These are phyloP conservation scores for Latrodectus geometricus DNA, from an alignment of 1,140 invertebrate genomes.

Conservation along the genomic window DNA sequence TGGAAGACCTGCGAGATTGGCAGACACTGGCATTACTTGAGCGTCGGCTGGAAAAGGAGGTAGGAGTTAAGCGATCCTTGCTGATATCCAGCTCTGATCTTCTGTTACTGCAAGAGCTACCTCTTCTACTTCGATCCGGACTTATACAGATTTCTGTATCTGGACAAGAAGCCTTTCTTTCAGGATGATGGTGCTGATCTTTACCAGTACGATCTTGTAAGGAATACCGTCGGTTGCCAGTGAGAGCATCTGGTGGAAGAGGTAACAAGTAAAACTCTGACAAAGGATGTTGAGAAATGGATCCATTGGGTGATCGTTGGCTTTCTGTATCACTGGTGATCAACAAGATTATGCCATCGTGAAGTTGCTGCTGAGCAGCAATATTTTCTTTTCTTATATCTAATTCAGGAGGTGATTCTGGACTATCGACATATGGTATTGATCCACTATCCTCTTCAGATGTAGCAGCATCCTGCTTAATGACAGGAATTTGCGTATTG, in stretches of 20 bases:
- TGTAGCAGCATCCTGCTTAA: constrained; percentile 4
- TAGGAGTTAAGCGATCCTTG: constrained; percentile 38
- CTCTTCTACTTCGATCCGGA: constrained; percentile 3
- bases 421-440: constrained; percentile 39
- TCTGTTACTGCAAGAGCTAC: constrained; percentile 15
- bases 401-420: constrained; percentile 5
- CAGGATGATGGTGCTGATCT: constrained; percentile 25
- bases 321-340: constrained; percentile 44
- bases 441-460: constrained; percentile 41
- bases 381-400: constrained; percentile 31
- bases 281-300: constrained; percentile 28
- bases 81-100: constrained; percentile 42
- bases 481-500: constrained; percentile 6
- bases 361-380: constrained; percentile 15
- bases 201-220: constrained; percentile 24
- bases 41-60: constrained; percentile 40
- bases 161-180: constrained; percentile 49
- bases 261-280: constrained; percentile 54
- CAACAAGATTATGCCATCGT: constrained; percentile 45
- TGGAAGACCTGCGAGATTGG: constrained; percentile 36
- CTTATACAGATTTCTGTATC: constrained; percentile 22
- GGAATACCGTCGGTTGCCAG: constrained; percentile 37
- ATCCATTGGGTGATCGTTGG: constrained; percentile 42
- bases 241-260: constrained; percentile 31
- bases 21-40: constrained; percentile 48